These are phyloP conservation scores for Maccullochella peelii DNA, from an alignment of 2,113 vertebrate species.

Conservation along the genomic window DNA sequence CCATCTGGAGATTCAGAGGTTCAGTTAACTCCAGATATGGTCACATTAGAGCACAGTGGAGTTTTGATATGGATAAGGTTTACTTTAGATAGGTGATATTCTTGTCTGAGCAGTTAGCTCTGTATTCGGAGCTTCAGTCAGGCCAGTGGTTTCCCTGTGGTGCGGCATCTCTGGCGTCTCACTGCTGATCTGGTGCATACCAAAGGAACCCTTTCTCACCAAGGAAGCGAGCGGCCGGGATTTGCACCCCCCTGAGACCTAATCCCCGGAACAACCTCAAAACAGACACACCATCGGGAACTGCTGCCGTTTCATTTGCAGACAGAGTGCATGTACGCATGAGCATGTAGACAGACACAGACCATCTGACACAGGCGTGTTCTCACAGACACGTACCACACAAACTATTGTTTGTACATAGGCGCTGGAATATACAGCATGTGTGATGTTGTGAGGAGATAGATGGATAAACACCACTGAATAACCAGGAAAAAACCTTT, in stretches of 20 bases:
- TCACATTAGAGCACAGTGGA: conserved; percentile 37
- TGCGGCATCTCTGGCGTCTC: conserved; percentile 71
- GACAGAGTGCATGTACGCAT: conserved; percentile 11
- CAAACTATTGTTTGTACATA: conserved; percentile 16
- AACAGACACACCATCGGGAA: conserved; percentile 78
- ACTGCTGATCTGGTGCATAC: conserved; percentile 82
- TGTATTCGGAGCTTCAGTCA: conserved; percentile 36
- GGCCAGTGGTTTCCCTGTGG: conserved; percentile 52
- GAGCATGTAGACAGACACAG: conserved; percentile 29
- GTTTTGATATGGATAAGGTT: conserved; percentile 60
- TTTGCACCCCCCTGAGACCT: conserved; percentile 82
- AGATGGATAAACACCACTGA: neutral
- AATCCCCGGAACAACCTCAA: conserved; percentile 84
- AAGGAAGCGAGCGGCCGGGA: conserved; percentile 77
- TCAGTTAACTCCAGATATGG: conserved; percentile 68
- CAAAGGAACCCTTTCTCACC: conserved; percentile 84
- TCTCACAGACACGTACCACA: neutral
- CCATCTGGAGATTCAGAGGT: conserved; percentile 33
- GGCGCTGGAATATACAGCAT: neutral
- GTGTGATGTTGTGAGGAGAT: neutral
- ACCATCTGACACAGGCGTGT: neutral
- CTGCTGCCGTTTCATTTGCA: conserved; percentile 71
- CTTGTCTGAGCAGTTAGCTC: conserved; percentile 54
- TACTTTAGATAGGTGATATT: conserved; percentile 71
- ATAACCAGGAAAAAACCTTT: neutral